Evolutionary conservation across 2,797 vertebrate genomes (phyloP).

Genomic region (Macroramphosus scolopax): DNA sequence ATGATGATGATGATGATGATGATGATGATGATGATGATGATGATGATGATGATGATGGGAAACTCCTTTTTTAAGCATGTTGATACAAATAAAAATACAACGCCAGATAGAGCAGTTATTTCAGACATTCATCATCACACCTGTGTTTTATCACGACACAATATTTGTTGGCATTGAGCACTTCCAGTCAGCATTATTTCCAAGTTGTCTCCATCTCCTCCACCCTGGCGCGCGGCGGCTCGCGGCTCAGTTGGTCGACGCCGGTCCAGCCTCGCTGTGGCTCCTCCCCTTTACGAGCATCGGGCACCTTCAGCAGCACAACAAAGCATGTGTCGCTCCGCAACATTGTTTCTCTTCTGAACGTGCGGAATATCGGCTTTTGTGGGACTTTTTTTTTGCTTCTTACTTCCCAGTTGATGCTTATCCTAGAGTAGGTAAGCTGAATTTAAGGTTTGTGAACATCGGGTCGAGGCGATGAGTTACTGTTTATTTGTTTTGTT

Average conservation of each 20-base stretch:
- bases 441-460: neutral
- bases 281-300: conserved; percentile 76
- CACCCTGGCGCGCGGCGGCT: conserved; percentile 20
- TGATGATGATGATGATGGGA: too few relatives aligned
- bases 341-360: conserved; percentile 54
- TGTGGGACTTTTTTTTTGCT: conserved; percentile 18
- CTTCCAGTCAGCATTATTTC: too few relatives aligned
- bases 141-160: too few relatives aligned
- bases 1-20: too few relatives aligned
- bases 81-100: too few relatives aligned
- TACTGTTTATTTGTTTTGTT: conserved; percentile 67
- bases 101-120: too few relatives aligned
- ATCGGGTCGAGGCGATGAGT: conserved; percentile 9
- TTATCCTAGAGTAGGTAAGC: conserved; percentile 67
- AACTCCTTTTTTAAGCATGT: too few relatives aligned
- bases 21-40: too few relatives aligned
- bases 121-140: too few relatives aligned
- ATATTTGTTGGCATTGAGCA: too few relatives aligned
- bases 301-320: conserved; percentile 69
- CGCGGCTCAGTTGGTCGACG: conserved; percentile 26
- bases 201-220: conserved; percentile 16
- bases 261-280: conserved; percentile 21
- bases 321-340: conserved; percentile 72
- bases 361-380: conserved; percentile 51
- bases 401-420: conserved; percentile 51